Base-by-base conservation (phyloP, 1,140 invertebrate species). In the Drosophila triauraria region DNA sequence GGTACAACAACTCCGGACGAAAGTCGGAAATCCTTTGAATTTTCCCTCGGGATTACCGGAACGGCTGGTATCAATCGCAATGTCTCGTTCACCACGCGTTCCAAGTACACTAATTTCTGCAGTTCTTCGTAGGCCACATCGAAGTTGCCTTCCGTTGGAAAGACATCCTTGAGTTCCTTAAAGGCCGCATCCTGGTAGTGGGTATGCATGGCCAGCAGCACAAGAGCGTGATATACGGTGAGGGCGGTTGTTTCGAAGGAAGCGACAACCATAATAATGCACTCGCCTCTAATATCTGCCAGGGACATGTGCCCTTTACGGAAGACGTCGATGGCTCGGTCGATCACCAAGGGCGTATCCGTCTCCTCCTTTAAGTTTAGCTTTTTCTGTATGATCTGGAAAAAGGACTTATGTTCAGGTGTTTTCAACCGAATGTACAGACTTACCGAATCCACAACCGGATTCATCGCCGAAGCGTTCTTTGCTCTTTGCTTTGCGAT, bases 21-120 rank as follows among this genome's bases (percentile, higher is more conserved):
- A 0, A 91, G 56, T 0, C 27, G 35, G 1, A 93, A 27, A 32
- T 90, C 72, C 10, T 76, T 25, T 0, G 53, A 67, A 0, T 72
- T 44, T 50, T 77, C 53, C 17, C 91, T 61, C 1, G 60, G 35
- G 0, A 68, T 35, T 0, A 84, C 0, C 0, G 91, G 91, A 40
- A 91, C 9, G 2, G 82, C 47, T 15, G 92, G 68, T 20, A 92
- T 90, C 13, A 91, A 46, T 75, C 96, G 92, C 53, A 96, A 67
- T 10, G 94, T 93, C 91, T 96, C 95, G 76, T 95, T 95, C 4
- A 96, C 93, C 3, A 95, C 94, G 65, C 94, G 93, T 62, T 95
- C 95, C 20, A 96, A 92, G 72, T 96, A 95, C 38, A 94, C 94
- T 94, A 97, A 94, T 51, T 94, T 79, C 35, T 93, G 82, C 0